Percentiles rank a stretch among this genome's conserved stretches.
Evolutionary conservation across 2,113 vertebrate genomes (phyloP).

Genomic region (Nesoenas mayeri): DNA sequence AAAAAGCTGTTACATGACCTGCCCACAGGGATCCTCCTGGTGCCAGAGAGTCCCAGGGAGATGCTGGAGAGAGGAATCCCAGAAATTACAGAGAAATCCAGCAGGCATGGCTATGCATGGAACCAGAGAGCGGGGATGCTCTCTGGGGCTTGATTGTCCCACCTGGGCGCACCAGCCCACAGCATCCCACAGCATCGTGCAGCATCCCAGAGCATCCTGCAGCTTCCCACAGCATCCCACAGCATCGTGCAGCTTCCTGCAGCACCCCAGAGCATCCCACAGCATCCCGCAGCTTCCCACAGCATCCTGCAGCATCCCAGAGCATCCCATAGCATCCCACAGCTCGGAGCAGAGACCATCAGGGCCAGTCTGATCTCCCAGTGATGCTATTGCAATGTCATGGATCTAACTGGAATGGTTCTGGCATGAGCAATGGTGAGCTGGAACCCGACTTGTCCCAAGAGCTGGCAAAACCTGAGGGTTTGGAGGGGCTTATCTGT

Average conservation of each 20-base stretch:
- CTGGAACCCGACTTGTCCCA: not conserved
- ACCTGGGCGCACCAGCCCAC: accelerated
- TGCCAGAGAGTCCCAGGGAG: not conserved
- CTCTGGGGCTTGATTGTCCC: not conserved
- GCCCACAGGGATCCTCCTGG: not conserved
- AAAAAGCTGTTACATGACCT: not conserved
- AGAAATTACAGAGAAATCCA: not conserved
- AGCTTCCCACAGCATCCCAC: too few species aligned
- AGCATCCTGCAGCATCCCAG: too few species aligned
- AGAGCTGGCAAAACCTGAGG: not conserved
- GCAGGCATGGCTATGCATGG: not conserved
- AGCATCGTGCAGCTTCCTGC: too few species aligned
- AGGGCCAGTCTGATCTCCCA: not conserved
- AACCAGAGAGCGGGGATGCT: not conserved
- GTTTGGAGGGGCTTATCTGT: not conserved
- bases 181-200: too few species aligned
- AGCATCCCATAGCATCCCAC: too few species aligned
- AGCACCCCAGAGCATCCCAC: too few species aligned
- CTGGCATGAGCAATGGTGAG: not conserved
- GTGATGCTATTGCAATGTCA: accelerated
- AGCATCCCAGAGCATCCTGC: too few species aligned
- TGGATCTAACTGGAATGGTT: not conserved
- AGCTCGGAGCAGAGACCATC: not conserved
- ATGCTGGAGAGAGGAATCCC: not conserved
- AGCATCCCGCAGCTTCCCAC: too few species aligned